Conservation (phyloP, 2,888 invertebrate species). For the Charanyca ferruginea region DNA sequence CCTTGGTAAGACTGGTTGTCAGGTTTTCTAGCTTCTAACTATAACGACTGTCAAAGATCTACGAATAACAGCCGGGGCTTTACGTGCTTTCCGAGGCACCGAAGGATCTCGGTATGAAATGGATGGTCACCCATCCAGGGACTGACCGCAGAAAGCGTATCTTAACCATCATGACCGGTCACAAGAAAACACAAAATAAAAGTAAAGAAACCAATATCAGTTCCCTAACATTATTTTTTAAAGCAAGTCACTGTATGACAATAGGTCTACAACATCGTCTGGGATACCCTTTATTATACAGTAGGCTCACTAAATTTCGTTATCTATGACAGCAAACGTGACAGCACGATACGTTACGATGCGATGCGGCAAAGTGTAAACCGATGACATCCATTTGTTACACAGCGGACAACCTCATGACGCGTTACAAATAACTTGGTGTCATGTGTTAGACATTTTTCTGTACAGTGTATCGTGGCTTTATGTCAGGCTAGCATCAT, state of each 20-base stretch:
- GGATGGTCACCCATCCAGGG: too few relatives aligned
- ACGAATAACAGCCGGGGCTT: too few relatives aligned
- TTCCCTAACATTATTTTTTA: background rate
- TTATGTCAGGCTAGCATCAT: slow-evolving; percentile 11
- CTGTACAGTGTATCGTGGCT: slow-evolving; percentile 7
- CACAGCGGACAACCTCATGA: slow-evolving; percentile 55
- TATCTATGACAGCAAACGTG: slow-evolving; percentile 60
- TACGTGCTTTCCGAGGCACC: too few relatives aligned
- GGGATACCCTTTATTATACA: slow-evolving; percentile 19
- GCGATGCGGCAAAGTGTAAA: slow-evolving; percentile 58
- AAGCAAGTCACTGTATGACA: slow-evolving; percentile 33
- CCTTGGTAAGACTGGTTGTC: too few relatives aligned
- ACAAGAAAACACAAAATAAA: background rate
- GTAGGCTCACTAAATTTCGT: slow-evolving; percentile 52
- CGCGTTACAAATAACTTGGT: slow-evolving; percentile 58
- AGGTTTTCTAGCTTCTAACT: too few relatives aligned
- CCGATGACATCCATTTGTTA: slow-evolving; percentile 66
- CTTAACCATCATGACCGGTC: too few relatives aligned
- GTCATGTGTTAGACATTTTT: slow-evolving; percentile 54
- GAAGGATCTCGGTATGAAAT: too few relatives aligned
- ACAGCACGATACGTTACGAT: slow-evolving; percentile 50
- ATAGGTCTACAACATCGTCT: slow-evolving; percentile 9
- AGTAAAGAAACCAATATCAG: background rate
- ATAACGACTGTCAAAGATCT: too few relatives aligned
- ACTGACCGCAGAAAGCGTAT: too few relatives aligned